Evolutionary conservation across 2,888 invertebrate species (phyloP).

Genomic region (Operophtera brumata): DNA sequence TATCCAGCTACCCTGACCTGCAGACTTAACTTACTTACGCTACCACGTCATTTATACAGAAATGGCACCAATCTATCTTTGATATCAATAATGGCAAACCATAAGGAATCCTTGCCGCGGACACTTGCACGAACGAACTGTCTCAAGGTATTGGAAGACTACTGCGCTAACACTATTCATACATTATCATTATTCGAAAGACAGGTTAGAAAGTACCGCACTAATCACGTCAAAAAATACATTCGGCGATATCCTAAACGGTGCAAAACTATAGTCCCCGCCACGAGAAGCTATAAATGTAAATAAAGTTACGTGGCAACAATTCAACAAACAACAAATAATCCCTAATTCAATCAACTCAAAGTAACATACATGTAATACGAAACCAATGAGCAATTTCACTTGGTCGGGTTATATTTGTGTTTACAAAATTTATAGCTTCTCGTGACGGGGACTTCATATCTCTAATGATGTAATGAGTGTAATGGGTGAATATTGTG

Average conservation of each 20-base stretch:
- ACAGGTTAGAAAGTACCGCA: conserved; percentile 54
- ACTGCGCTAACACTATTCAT: conserved; percentile 75
- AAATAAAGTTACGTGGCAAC: too few species aligned
- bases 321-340: too few species aligned
- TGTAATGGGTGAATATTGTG: conserved; percentile 48
- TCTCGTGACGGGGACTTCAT: too few species aligned
- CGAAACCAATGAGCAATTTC: too few species aligned
- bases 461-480: conserved; percentile 50
- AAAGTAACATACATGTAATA: too few species aligned
- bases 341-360: too few species aligned
- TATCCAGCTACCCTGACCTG: conserved; percentile 78
- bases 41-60: conserved; percentile 77
- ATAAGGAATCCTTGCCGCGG: conserved; percentile 77
- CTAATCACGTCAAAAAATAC: conserved; percentile 51
- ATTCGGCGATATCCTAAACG: conserved; percentile 59
- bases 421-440: too few species aligned
- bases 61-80: conserved; percentile 82
- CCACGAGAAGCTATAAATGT: too few species aligned
- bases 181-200: conserved; percentile 67
- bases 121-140: conserved; percentile 48
- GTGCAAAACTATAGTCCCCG: conserved; percentile 55
- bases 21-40: conserved; percentile 78
- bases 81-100: conserved; percentile 80
- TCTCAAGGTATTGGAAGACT: conserved; percentile 79
- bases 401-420: too few species aligned